Base-by-base conservation (phyloP, 2,888 invertebrate genomes). In the Erebia epiphron region DNA sequence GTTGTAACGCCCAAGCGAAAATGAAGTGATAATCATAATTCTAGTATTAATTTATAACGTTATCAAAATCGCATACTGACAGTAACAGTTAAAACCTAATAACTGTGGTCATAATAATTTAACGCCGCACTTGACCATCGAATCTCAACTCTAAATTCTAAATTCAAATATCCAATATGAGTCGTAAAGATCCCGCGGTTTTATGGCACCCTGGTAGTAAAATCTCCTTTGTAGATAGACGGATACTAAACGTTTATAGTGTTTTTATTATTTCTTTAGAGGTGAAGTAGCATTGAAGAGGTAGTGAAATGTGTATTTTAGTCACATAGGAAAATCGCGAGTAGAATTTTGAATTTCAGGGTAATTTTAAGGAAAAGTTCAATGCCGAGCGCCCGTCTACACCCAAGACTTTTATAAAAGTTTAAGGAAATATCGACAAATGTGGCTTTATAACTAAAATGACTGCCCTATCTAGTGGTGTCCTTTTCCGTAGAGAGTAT, bases 101-200 rank as follows among this genome's bases (percentile, higher is more conserved):
- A 62, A 62, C 46, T 21, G 49, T 62, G 13, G 21, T 21, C 21
- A 21, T 61, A 46, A 61, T 46, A 46, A 62, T 49, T 62, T 62
- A 21, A 62, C 62, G 21, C 49, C 63, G 49, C 62, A 70, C 66
- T 70, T 67, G 70, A 70, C 66, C 49, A 70, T 54, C 65, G 65
- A 65, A 69, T 54, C 61, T 35, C 7, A 35, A 35, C 35, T 26
- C 26, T 57, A 9, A 21, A 56, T 74, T 74, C 68, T 65, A 68
- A 69, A 73, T 69, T 73, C 71, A 74, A 70, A 72, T 63, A 63
- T 67, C 68, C 63, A 72, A 71, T 65, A 70, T 56, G 70, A 61
- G 14, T 54, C 62, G 56, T 57, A 54, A 16, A 66, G 54, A 16
- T 70, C n/a, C 11, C 43, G 18, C 43, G 46, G 49, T 70, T 69